Evolutionary conservation across 2,888 invertebrate genomes (phyloP).

Genomic region (Protonemura montana): DNA sequence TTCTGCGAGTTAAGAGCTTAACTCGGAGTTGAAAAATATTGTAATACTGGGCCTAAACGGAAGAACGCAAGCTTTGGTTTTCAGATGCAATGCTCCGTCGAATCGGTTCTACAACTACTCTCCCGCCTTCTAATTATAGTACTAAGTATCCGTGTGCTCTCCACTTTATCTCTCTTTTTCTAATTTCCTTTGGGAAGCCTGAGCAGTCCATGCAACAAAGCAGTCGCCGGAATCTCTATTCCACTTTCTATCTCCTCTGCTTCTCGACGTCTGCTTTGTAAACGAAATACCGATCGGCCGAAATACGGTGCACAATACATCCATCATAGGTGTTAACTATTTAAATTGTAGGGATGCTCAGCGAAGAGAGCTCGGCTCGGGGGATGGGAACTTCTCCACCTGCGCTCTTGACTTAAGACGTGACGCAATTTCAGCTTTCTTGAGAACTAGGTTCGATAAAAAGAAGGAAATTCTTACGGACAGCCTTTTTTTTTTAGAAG

Average conservation of each 20-base stretch:
- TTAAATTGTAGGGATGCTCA: constrained; percentile 20
- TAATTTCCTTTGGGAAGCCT: neutral
- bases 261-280: too few relatives aligned
- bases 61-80: too few relatives aligned
- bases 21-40: too few relatives aligned
- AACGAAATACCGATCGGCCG: too few relatives aligned
- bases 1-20: too few relatives aligned
- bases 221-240: neutral
- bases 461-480: neutral
- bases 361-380: neutral
- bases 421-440: neutral
- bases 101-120: neutral
- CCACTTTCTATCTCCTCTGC: neutral
- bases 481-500: constrained; percentile 10
- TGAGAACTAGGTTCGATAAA: neutral
- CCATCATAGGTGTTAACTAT: constrained; percentile 29
- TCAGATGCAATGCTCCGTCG: too few relatives aligned
- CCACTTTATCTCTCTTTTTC: neutral
- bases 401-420: neutral
- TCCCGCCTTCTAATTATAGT: neutral
- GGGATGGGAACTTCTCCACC: neutral
- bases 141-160: neutral
- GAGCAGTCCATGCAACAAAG: neutral
- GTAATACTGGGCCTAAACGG: too few relatives aligned
- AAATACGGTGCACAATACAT: constrained; percentile 8